Base-by-base conservation (phyloP, 30 jellyfish, hydroid and myxozoan genomes). In the Hydractinia echinata region DNA sequence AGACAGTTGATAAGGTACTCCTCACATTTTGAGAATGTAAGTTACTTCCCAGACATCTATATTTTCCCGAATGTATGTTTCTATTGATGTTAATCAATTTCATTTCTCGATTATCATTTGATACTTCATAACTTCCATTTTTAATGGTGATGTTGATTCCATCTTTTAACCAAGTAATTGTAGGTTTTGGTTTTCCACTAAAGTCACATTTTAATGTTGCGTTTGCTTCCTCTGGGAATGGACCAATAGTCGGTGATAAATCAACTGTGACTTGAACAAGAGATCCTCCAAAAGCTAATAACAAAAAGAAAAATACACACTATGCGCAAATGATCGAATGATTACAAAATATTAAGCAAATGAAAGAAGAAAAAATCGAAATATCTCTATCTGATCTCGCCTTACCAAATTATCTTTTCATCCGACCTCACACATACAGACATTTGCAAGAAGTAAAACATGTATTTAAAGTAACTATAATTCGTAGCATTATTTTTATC, bases 111-210 rank as follows among this genome's bases (percentile, higher is more conserved):
- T 71, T 71, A 50, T 30, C 81, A 71, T 30, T 58, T 71, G 81
- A 11, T 15, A 71, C 55, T 71, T 71, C 81, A 50, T 19, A 71
- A 71, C 60, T 50, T 1, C 39, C 81, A 71, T 50, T 71, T 9
- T 50, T 50, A 51, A 64, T 64, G 0, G 81, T 71, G 10, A 71
- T 71, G 60, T 71, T 58, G 7, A 19, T 13, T 30, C 81, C 81
- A 71, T 71, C 81, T 52, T 50, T 71, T n/a, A 71, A 71, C 81
- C 81, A 71, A 9, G 60, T 9, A 52, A 71, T 71, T 1, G 81
- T 71, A 19, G 81, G 81, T 9, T 20, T 20, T 3, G 81, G 81
- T 15, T 20, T 20, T 4, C 81, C 81, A 52, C 39, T 19, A 15
- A 71, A 71, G 50, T 71, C 66, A 19, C 81, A 71, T 19, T 58